phyloP scores from a whole-genome alignment of 2,113 vertebrate species.

The Terrapene triunguis region DNA sequence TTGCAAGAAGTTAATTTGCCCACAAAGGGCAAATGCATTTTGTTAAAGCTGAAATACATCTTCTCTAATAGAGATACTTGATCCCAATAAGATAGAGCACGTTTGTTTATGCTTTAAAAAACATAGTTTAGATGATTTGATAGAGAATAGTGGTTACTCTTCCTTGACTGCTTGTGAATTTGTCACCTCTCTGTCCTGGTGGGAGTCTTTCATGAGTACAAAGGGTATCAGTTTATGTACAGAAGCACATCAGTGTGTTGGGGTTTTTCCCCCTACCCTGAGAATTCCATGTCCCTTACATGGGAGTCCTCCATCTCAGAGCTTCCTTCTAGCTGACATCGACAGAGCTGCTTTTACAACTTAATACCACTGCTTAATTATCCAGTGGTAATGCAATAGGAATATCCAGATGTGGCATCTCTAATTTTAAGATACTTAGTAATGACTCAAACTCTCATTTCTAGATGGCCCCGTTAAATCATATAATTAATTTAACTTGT shows the following conservation, averaged over 20 bases:
- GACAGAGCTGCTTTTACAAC: not conserved
- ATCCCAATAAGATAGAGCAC: not conserved
- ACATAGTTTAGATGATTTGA: not conserved
- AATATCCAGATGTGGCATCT: not conserved
- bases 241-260: not conserved
- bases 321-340: not conserved
- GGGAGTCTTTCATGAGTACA: not conserved
- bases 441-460: conserved; percentile 9
- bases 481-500: conserved; percentile 51
- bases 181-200: not conserved
- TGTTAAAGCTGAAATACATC: not conserved
- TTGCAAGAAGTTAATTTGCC: not conserved
- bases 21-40: not conserved
- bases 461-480: conserved; percentile 35
- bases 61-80: not conserved
- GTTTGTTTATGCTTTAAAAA: not conserved
- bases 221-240: not conserved
- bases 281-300: not conserved
- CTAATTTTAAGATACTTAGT: not conserved
- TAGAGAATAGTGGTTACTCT: not conserved
- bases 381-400: not conserved
- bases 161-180: not conserved
- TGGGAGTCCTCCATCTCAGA: not conserved
- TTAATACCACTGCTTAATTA: not conserved
- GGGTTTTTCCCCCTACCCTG: not conserved